Evolutionary conservation across 2,113 vertebrate species (phyloP).

Genomic region (Labeo rohita): DNA sequence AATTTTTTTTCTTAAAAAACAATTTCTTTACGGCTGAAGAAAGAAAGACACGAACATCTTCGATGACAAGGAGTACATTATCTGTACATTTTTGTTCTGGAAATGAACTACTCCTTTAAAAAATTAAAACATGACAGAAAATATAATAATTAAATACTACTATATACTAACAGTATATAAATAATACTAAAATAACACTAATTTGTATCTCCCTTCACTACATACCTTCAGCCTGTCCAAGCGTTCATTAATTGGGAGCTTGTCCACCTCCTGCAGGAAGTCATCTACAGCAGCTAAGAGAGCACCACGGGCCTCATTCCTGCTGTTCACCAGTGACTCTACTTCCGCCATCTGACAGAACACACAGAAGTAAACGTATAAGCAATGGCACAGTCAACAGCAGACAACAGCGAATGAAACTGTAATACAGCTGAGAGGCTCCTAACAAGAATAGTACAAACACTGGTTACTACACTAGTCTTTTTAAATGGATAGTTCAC

Average conservation of each 20-base stretch:
- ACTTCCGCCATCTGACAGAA: constrained; percentile 66
- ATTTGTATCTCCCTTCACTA: neutral
- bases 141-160: neutral
- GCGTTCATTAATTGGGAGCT: constrained; percentile 67
- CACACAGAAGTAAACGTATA: neutral
- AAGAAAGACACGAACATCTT: too few relatives aligned
- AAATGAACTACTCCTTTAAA: too few relatives aligned
- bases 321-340: constrained; percentile 66
- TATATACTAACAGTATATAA: neutral
- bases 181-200: neutral
- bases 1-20: too few relatives aligned
- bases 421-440: too few relatives aligned
- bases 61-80: too few relatives aligned
- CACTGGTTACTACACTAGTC: too few relatives aligned
- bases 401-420: too few relatives aligned
- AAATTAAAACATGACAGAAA: neutral
- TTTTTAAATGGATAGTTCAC: too few relatives aligned
- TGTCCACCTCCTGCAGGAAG: constrained; percentile 75
- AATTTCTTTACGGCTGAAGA: too few relatives aligned
- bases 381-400: neutral
- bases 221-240: constrained; percentile 70
- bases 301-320: constrained; percentile 70
- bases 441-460: too few relatives aligned
- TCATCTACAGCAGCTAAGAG: constrained; percentile 66
- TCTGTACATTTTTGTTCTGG: too few relatives aligned